These are phyloP conservation scores for Calliopum simillimum DNA, from an alignment of 2,888 invertebrate genomes.

Conservation along the genomic window DNA sequence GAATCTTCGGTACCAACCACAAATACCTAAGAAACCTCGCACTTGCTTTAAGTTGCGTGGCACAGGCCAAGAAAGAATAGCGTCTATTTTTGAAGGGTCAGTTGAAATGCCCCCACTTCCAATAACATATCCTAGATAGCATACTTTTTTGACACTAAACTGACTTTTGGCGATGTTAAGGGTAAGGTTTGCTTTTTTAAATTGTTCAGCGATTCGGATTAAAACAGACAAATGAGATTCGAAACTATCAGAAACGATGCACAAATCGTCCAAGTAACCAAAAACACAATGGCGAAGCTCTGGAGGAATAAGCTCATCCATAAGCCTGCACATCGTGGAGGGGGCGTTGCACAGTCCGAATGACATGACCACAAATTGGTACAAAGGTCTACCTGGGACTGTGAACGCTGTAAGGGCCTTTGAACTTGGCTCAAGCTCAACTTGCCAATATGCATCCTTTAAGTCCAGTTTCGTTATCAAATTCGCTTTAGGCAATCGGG, in stretches of 20 bases:
- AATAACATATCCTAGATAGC: too few species aligned
- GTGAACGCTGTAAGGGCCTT: slow-evolving; percentile 36
- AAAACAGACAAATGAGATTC: neutral
- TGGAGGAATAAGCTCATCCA: slow-evolving; percentile 21
- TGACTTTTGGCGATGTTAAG: too few species aligned
- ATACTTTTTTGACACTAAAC: too few species aligned
- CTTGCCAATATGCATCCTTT: too few species aligned
- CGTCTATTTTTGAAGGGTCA: slow-evolving; percentile 24
- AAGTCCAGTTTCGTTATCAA: too few species aligned
- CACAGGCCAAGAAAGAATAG: slow-evolving; percentile 28
- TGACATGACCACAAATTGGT: too few species aligned
- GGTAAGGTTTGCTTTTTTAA: slow-evolving; percentile 5
- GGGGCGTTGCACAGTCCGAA: too few species aligned
- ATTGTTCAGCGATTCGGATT: neutral
- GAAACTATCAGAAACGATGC: too few species aligned
- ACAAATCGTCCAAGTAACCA: neutral
- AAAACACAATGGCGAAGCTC: slow-evolving; percentile 27
- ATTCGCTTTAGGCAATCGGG: too few species aligned
- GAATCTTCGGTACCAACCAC: too few species aligned
- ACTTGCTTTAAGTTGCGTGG: slow-evolving; percentile 42
- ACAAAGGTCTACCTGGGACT: slow-evolving; percentile 37
- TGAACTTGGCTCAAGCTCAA: slow-evolving; percentile 20
- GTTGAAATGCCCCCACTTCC: too few species aligned
- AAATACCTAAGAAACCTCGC: slow-evolving; percentile 37
- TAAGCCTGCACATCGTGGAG: too few species aligned